Evolutionary conservation across 2,797 vertebrate species (phyloP).

Genomic region (Natrix natrix): DNA sequence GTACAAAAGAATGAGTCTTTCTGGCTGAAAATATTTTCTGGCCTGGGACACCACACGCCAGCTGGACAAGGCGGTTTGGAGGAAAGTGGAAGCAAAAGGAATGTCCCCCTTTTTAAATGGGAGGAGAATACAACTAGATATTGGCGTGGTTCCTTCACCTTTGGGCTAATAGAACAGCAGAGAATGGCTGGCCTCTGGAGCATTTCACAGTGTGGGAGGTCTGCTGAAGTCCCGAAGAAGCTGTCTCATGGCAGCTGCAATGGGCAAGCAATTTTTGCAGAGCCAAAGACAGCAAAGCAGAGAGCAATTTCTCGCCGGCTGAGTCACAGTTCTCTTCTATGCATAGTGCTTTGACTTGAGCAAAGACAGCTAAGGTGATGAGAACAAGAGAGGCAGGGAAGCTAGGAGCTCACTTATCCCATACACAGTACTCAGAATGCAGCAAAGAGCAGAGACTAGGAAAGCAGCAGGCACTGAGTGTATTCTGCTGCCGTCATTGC

Average conservation of each 20-base stretch:
- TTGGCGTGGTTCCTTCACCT: too few species aligned
- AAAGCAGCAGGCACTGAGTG: neutral
- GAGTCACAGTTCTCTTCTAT: neutral
- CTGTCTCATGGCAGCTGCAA: neutral
- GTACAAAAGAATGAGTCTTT: neutral
- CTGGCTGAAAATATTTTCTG: neutral
- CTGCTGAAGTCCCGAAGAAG: neutral
- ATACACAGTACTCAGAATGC: neutral
- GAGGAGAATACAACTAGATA: neutral
- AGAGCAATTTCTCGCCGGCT: neutral
- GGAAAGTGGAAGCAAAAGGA: neutral
- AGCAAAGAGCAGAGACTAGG: neutral
- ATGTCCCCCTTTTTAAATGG: neutral
- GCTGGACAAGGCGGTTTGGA: neutral
- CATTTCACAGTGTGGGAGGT: neutral
- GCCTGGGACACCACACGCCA: neutral
- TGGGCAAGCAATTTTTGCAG: neutral
- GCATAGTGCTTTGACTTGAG: neutral
- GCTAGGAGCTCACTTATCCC: neutral
- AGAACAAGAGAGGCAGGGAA: neutral
- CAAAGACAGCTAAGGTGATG: neutral
- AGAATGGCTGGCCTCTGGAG: neutral
- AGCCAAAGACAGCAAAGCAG: neutral
- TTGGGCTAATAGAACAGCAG: neutral
- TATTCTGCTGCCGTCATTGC: slow-evolving; percentile 19